Base-by-base conservation (phyloP, 2,113 vertebrate genomes). In the Pampusana beccarii region DNA sequence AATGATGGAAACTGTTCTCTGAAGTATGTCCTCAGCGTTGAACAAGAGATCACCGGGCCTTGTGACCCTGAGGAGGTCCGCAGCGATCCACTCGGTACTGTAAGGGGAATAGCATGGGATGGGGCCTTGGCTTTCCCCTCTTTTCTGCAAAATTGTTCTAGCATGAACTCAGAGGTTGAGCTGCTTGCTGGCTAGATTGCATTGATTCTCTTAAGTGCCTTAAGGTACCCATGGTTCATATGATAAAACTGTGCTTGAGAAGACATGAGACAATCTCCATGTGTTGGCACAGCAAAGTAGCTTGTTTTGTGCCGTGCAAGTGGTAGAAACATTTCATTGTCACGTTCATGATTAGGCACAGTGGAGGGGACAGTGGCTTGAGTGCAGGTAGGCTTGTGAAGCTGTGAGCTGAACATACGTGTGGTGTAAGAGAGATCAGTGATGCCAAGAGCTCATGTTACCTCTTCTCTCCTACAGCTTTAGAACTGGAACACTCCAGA, bases 1-100 rank as follows among this genome's bases (percentile, higher is more conserved):
- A 99, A 99, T 57, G 96, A 98, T 4, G 98, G 98, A 38, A 95
- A 96, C 90, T 99, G 99, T 87, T 58, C 98, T 18, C 90, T 99
- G 84, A 97, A 97, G 66, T 99, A 99, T 69, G 79, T 79, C 86
- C 97, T 99, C 66, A 96, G 84, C 14, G 98, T 99, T 60, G 96
- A 98, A 72, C 99, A 99, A 94, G 94, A 5, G 7, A 84, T 98
- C 84, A 90, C 69, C 5, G 97, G 97, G 53, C 77, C 80, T 36
- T 80, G 56, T 56, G 72, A 96, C 44, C 85, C 91, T 2, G 51
- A 97, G 62, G 95, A 97, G 34, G 26, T 93, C 8, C 1, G 16
- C 58, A 79, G 51, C 0, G 96, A 98, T 57, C 93, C 97, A 15
- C 82, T 97, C 9, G 99, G 99, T 99, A 98, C 67, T 86, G 58